A percentile compares a stretch with the other conserved stretches of the same genome.
Evolutionary conservation across 2,113 vertebrate genomes (phyloP).

Genomic region (Penelope pileata): DNA sequence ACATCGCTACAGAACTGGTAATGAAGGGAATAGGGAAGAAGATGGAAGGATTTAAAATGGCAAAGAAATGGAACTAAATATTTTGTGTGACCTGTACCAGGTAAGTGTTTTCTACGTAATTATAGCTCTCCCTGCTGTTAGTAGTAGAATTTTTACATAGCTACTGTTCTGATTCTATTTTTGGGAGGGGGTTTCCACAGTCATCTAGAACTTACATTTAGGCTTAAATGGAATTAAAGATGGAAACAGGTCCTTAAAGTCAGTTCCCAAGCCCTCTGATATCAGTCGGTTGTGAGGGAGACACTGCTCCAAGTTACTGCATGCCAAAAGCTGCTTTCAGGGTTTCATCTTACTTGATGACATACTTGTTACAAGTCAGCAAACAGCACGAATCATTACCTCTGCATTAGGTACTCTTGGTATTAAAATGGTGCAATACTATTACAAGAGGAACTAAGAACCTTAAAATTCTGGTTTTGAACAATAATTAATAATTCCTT

Average conservation of each 20-base stretch:
- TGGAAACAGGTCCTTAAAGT: not conserved
- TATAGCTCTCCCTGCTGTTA: not conserved
- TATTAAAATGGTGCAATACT: not conserved
- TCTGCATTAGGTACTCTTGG: not conserved
- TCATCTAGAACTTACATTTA: not conserved
- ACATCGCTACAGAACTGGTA: accelerated
- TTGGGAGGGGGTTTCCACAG: not conserved
- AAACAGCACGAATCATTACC: not conserved
- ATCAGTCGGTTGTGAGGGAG: not conserved
- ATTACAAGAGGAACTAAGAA: not conserved
- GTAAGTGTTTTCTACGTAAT: not conserved
- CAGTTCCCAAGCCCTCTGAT: not conserved
- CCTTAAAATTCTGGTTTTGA: not conserved
- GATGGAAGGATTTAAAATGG: not conserved
- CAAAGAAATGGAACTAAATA: not conserved
- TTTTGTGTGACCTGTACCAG: not conserved
- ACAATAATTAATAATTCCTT: not conserved
- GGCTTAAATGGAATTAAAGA: not conserved
- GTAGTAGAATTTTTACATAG: not conserved
- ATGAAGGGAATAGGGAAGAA: not conserved
- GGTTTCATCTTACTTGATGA: not conserved
- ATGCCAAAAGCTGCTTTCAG: not conserved
- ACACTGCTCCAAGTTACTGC: not conserved
- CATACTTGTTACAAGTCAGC: not conserved
- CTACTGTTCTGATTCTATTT: not conserved